A percentile compares a stretch with the other conserved stretches of the same genome.
phyloP scores from a whole-genome alignment of 2,113 vertebrate genomes.

The Phylloscopus trochilus region DNA sequence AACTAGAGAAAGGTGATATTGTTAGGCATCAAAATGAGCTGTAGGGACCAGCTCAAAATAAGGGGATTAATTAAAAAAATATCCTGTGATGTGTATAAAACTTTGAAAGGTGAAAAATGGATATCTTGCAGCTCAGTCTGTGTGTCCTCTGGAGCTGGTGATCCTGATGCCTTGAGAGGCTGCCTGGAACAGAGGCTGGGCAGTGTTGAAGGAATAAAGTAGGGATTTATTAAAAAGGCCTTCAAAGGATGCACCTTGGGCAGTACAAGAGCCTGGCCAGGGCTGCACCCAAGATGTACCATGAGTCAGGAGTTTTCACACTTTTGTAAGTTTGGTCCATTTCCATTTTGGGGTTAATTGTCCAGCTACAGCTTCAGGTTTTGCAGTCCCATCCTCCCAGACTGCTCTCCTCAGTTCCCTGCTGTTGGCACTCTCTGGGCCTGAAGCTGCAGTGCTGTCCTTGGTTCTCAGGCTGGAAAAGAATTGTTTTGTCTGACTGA shows the following conservation, averaged over 20 bases:
- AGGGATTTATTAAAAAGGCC: background rate
- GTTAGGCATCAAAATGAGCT: background rate
- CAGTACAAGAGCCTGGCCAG: rapidly evolving
- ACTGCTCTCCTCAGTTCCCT: background rate
- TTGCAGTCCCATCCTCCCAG: background rate
- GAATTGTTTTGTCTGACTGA: background rate
- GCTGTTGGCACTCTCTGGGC: background rate
- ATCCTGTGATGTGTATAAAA: background rate
- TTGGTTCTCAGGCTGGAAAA: background rate
- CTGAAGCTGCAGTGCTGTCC: background rate
- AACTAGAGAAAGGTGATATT: background rate
- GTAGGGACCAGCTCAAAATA: background rate
- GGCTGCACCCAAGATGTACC: background rate
- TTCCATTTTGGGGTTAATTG: background rate
- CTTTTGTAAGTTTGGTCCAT: background rate
- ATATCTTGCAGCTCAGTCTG: background rate
- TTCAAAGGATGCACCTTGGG: background rate
- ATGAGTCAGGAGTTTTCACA: background rate
- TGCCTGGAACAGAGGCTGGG: background rate
- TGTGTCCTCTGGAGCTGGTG: background rate
- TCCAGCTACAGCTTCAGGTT: background rate
- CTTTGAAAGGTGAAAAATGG: background rate
- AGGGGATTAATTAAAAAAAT: background rate
- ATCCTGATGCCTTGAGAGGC: background rate
- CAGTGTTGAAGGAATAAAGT: background rate